Base-by-base conservation (phyloP, 1,140 invertebrate species). In the Drosophila tropicalis region DNA sequence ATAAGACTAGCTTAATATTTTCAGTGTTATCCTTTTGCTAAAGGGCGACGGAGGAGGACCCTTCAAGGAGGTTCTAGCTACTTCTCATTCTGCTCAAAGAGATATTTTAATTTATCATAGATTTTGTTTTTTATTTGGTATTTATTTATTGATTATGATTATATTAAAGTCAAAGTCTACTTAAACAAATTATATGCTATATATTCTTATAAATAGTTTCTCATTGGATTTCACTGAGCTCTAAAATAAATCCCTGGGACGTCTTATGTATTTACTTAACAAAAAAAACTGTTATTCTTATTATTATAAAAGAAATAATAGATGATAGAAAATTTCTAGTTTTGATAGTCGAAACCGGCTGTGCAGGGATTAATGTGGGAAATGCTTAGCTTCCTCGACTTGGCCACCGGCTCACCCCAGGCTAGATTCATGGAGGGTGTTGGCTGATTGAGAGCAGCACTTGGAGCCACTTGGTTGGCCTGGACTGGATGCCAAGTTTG, bases 341-440 rank as follows among this genome's bases (percentile, higher is more conserved):
- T 81, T 9, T 70, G 60, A 32, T 81, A 90, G 15, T 77, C 79
- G 39, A 54, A 90, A 6, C 67, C 34, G 19, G 68, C 15, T 0
- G 60, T 32, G 36, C 77, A 81, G 40, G 87, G 81, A 74, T 90
- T 90, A 6, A 82, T 55, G 57, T 90, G 87, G 13, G 67, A 58
- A 6, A 71, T 58, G 41, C 64, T 77, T 17, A 90, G 41, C 60
- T 90, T 90, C 13, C 81, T 63, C 1, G 79, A 62, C 57, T 90
- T 90, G 56, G 87, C 69, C 9, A 47, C 69, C 0, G 89, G 89
- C 13, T 90, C 89, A n/a, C 89, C 89, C 89, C 89, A 90, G 0
- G 78, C 22, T 1, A 90, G 58, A 70, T 90, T 90, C 87, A 90
- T 81, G 0, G 87, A 89, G 6, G 87, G 74, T 19, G 40, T 64